Base-by-base conservation (phyloP, 2,797 vertebrate genomes). In the Lophius americanus region DNA sequence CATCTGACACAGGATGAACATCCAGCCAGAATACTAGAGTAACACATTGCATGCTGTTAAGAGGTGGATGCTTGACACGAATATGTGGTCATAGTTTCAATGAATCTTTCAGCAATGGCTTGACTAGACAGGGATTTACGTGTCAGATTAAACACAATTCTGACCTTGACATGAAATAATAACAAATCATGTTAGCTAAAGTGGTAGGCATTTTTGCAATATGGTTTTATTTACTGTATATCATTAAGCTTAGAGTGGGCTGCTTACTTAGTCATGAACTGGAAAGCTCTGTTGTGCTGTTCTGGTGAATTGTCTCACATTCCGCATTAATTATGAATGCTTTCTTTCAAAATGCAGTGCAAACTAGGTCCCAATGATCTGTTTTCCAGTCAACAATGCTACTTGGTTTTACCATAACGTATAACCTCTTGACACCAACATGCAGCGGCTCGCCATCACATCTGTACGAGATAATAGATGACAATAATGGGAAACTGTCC, bases 401-500 rank as follows among this genome's bases (percentile, higher is more conserved):
- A 52, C 67, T 90, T 78, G 74, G 78, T 90, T 88, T 90, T 81
- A 83, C 83, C 79, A 79, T 78, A 75, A 81, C 68, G 82, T 81
- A 77, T 84, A 81, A 87, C 65, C 85, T 81, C 75, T 78, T 75
- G 71, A 79, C 78, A 78, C 75, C 84, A 43, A 72, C 13, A 14
- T 54, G 71, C 76, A 67, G 82, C 2, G 77, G 78, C 83, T 83
- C 64, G 83, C 82, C 85, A 89, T 87, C 76, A 73, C 81, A 87
- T 84, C 88, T 86, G 90, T 90, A 89, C 70, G 3, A 71, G 85
- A 89, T 91, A 91, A 92, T 88, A 89, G 89, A 92, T 91, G 90
- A 92, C 88, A 89, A 91, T 92, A 90, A 92, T 90, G 90, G 90
- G 73, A 90, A 91, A 89, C 84, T 91, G 90, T 92, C 91, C 91